Evolutionary conservation across 2,797 vertebrate genomes (phyloP), one percentile per base, ranked within the genome.

Genomic region (Siniperca scherzeri): DNA sequence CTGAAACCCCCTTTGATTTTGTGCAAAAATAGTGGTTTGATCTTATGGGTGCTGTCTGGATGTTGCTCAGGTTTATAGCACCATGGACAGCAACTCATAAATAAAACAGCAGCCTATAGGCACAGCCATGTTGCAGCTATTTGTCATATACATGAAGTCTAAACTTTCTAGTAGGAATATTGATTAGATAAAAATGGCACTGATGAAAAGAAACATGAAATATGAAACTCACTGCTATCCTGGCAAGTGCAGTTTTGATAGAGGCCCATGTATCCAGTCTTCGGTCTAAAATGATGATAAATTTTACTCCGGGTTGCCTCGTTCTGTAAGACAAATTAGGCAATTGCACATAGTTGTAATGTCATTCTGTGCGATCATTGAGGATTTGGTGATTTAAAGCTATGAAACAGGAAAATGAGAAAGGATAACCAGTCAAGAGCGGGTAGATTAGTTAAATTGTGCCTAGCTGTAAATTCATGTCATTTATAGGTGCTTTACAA

Each of bases 261-360:
- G 98, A 99, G 77, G 95, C 94, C 98, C 98, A 99, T 0, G 98
- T 98, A 82, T 99, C 98, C 94, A 98, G 78, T 92, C 99, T 96
- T 94, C 98, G 95, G 89, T 99, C 99, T 96, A 99, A 94, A 93
- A 99, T 97, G 70, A 99, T 93, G 93, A 97, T 98, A 90, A 99
- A 99, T 92, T 97, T 98, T 42, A 97, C 96, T 64, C 98, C 97
- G 5, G 97, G 95, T 86, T 97, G 97, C 74, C 96, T 95, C 53
- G 96, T 95, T 90, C 98, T 99, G 88, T 2, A 90, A 94, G 78
- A 60, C 86, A 55, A 80, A 90, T 42, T 7, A 75, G 11, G 33
- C 7, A 74, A 14, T 46, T 33, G 30, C 46, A 22, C 11, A 19
- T 1, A 30, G 38, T 1, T 56, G 42, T 70, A 4, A 30, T 36